Evolutionary conservation across 2,113 vertebrate genomes (phyloP).

Genomic region (Marmota monax): DNA sequence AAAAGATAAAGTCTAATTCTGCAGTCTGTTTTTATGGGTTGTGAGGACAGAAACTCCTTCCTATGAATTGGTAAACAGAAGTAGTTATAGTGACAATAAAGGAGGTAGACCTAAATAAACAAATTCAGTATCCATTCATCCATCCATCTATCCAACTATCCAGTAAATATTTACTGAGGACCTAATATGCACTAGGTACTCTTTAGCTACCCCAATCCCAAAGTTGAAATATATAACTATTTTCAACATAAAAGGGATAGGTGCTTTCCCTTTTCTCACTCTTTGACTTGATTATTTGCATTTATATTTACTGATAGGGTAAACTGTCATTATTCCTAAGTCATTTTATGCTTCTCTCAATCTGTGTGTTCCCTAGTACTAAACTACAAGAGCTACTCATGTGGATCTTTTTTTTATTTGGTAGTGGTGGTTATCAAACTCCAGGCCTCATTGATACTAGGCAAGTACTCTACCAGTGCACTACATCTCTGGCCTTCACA

Average conservation of each 20-base stretch:
- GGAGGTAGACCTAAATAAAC: background rate
- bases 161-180: background rate
- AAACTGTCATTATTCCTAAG: slow-evolving; percentile 1
- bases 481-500: background rate
- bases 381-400: background rate
- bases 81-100: background rate
- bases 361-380: background rate
- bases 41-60: background rate
- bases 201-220: background rate
- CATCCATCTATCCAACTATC: background rate
- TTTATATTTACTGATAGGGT: background rate
- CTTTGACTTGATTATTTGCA: background rate
- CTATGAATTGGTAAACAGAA: slow-evolving; percentile 36
- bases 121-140: background rate
- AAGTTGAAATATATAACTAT: background rate
- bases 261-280: background rate
- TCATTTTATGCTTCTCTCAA: background rate
- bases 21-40: background rate
- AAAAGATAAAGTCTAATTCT: slow-evolving; percentile 22
- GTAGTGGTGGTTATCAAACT: background rate
- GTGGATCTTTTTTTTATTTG: background rate
- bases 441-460: background rate
- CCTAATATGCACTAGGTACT: background rate
- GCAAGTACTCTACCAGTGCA: background rate
- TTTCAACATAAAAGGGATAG: background rate